phyloP scores from a whole-genome alignment of 2,888 invertebrate genomes.

The Trichogramma evanescens region DNA sequence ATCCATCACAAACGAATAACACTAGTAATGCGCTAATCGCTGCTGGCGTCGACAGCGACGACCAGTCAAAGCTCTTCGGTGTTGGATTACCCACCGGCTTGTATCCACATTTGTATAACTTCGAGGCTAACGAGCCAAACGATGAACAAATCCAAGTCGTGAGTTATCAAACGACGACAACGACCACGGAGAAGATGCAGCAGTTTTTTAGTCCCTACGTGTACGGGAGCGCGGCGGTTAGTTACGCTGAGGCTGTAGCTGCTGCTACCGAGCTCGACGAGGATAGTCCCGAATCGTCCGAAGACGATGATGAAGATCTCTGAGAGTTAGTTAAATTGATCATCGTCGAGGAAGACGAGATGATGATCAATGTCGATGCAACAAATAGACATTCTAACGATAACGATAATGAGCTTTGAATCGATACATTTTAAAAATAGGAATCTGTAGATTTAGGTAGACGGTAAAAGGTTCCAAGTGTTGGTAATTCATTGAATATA shows the following conservation, averaged over 20 bases:
- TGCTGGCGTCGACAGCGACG: conserved; percentile 12
- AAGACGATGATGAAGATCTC: conserved; percentile 30
- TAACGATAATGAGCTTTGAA: neutral
- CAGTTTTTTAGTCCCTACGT: conserved; percentile 37
- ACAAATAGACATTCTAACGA: conserved; percentile 14
- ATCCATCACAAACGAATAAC: too few species aligned
- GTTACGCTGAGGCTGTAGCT: conserved; percentile 20
- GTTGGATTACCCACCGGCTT: conserved; percentile 33
- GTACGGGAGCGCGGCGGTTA: conserved; percentile 30
- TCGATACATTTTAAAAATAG: too few species aligned
- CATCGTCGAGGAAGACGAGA: conserved; percentile 4
- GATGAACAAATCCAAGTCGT: conserved; percentile 35
- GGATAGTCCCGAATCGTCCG: conserved; percentile 36
- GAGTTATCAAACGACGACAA: conserved; percentile 30
- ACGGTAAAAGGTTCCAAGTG: too few species aligned
- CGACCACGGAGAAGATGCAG: conserved; percentile 33
- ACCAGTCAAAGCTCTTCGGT: conserved; percentile 32
- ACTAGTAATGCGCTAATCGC: neutral
- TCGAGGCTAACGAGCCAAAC: conserved; percentile 52
- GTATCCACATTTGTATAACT: conserved; percentile 43
- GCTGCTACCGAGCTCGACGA: conserved; percentile 29
- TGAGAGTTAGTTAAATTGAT: conserved; percentile 11
- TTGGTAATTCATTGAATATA: too few species aligned
- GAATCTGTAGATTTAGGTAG: too few species aligned
- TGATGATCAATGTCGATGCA: neutral